phyloP scores from a whole-genome alignment of 2,797 vertebrate genomes.

The Helostoma temminkii region DNA sequence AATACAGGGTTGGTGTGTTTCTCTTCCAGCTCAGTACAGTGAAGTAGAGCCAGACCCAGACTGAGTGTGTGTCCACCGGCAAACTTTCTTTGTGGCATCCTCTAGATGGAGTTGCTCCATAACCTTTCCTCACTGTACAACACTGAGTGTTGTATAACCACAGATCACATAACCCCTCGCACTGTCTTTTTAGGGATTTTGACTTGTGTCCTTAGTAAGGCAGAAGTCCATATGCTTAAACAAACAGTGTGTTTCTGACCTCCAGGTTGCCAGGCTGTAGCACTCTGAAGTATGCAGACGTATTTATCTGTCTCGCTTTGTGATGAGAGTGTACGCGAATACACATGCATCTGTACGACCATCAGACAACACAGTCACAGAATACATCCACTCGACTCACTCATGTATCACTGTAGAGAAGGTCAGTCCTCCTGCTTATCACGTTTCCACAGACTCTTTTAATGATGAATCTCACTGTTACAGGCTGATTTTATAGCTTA shows the following conservation, averaged over 20 bases:
- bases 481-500: too few relatives aligned
- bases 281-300: conserved; percentile 23
- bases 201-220: conserved; percentile 21
- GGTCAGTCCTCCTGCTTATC: conserved; percentile 23
- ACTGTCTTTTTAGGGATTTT: conserved; percentile 25
- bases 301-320: conserved; percentile 20
- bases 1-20: too few relatives aligned
- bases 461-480: neutral
- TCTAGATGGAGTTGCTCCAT: conserved; percentile 53
- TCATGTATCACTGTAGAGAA: conserved; percentile 32
- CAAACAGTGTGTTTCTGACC: conserved; percentile 43
- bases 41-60: too few relatives aligned
- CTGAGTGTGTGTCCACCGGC: conserved; percentile 38
- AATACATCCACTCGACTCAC: conserved; percentile 3
- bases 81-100: conserved; percentile 47
- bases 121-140: conserved; percentile 45
- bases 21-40: too few relatives aligned
- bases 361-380: conserved; percentile 16
- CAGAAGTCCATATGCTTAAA: conserved; percentile 28
- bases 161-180: conserved; percentile 25
- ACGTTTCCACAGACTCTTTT: neutral
- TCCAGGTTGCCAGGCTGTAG: conserved; percentile 60
- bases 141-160: conserved; percentile 39
- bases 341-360: neutral
- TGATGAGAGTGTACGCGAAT: conserved; percentile 23